Evolutionary conservation across 2,113 vertebrate genomes (phyloP).

Genomic region (Sylvia atricapilla): DNA sequence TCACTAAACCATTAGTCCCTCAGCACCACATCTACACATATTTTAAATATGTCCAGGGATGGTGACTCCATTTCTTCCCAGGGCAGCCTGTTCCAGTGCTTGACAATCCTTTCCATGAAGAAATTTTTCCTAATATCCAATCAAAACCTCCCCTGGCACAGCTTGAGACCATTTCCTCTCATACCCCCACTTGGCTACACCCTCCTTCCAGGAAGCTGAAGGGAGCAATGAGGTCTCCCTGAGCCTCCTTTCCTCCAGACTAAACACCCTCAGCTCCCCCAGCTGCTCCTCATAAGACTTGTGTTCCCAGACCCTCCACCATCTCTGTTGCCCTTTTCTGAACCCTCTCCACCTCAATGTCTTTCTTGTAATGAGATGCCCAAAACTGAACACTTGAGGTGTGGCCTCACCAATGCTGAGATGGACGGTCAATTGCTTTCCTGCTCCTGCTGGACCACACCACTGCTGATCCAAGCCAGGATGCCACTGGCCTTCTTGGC

Average conservation of each 20-base stretch:
- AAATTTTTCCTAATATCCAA: background rate
- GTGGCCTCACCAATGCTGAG: background rate
- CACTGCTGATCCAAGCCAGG: background rate
- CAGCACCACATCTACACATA: background rate
- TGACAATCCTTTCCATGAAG: background rate
- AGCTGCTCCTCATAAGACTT: background rate
- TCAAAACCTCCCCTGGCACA: background rate
- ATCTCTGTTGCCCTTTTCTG: background rate
- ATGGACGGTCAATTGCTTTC: fast-evolving
- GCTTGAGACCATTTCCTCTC: background rate
- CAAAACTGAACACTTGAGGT: background rate
- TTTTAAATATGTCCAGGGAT: background rate
- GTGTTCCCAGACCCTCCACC: background rate
- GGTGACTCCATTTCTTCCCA: background rate
- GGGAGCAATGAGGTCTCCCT: background rate
- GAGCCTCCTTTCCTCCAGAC: background rate
- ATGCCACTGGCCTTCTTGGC: background rate
- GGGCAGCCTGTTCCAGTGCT: background rate
- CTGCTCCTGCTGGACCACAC: background rate
- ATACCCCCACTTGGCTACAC: background rate
- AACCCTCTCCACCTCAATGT: background rate
- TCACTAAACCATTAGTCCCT: background rate
- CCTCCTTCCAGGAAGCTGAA: background rate
- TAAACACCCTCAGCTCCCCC: background rate
- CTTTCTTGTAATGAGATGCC: background rate